Evolutionary conservation across 2,797 vertebrate species (phyloP), one percentile per base, ranked within the genome.

Genomic region (Ceryle rudis): DNA sequence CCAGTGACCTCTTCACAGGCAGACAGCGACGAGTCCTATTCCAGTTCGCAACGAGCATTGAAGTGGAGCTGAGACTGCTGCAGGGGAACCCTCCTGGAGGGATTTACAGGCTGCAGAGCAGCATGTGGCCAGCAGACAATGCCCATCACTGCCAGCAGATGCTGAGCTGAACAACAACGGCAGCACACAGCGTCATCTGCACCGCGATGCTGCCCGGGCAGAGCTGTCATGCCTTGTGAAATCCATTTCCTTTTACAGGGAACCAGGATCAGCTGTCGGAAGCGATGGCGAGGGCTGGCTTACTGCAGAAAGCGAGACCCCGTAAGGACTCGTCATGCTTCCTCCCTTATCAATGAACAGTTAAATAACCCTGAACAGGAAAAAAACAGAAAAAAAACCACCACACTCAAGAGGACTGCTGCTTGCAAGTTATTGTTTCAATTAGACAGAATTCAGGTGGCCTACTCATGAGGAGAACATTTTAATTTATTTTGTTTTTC

Each of bases 41-140:
- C 60, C 73, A 1, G 0, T 3, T 2, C 4, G 60, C 51, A 29
- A 20, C 1, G 5, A 10, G 5, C 1, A 0, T 3, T 6, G 2
- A 19, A 25, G 37, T 2, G 11, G 23, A 16, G 33, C 9, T 5
- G 57, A 28, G 33, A 26, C 2, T 6, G 82, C 74, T 55, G 74
- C 73, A 16, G 61, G 72, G 73, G 57, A 52, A 29, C 46, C 6
- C 5, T 70, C 72, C 82, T 1, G 18, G 20, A 49, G 84, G 16
- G 5, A 28, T 29, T 19, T 13, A 10, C 3, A 5, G 0, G 26
- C 80, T 35, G 86, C 41, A 3, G 89, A 39, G 31, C 78, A 33
- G 81, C n/a, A 1, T 0, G 31, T 1, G 46, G n/a, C 55, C 64
- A 20, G 80, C 77, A 66, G 35, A n/a, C 65, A 9, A 7, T 21